These are phyloP conservation scores for Sapayoa aenigma DNA, from an alignment of 2,113 vertebrate genomes.

Conservation along the genomic window DNA sequence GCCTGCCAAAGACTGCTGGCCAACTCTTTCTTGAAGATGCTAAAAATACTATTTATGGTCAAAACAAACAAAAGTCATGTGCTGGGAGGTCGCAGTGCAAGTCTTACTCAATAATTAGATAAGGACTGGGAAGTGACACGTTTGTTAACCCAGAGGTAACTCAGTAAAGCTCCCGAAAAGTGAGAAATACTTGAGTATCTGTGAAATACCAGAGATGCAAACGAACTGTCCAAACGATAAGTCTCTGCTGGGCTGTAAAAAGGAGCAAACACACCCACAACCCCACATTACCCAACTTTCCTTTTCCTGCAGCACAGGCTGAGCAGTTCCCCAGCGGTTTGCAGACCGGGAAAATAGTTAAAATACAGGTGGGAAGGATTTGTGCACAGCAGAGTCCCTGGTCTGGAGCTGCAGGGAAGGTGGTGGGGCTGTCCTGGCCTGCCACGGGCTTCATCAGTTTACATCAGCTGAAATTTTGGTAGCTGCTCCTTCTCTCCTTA, in stretches of 20 bases:
- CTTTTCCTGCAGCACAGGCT: not conserved
- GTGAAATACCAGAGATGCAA: not conserved
- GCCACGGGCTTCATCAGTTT: not conserved
- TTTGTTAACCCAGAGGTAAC: not conserved
- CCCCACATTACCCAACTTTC: not conserved
- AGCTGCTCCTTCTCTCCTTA: not conserved
- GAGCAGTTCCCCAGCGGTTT: not conserved
- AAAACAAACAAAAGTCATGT: not conserved
- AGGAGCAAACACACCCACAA: not conserved
- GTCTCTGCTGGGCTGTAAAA: not conserved
- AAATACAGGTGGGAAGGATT: not conserved
- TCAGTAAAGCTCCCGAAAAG: not conserved
- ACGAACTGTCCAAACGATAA: not conserved
- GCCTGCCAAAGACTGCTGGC: not conserved
- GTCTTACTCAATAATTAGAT: not conserved
- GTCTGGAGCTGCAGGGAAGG: not conserved
- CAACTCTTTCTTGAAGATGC: not conserved
- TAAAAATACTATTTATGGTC: constrained; percentile 18
- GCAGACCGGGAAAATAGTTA: not conserved
- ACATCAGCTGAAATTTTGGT: not conserved
- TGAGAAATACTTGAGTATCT: not conserved
- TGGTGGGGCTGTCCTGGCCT: not conserved
- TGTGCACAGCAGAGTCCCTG: not conserved
- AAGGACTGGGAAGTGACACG: not conserved
- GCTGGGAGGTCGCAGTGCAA: not conserved